Conservation (phyloP, 2,113 vertebrate genomes). For the Periophthalmodon schlosseri region DNA sequence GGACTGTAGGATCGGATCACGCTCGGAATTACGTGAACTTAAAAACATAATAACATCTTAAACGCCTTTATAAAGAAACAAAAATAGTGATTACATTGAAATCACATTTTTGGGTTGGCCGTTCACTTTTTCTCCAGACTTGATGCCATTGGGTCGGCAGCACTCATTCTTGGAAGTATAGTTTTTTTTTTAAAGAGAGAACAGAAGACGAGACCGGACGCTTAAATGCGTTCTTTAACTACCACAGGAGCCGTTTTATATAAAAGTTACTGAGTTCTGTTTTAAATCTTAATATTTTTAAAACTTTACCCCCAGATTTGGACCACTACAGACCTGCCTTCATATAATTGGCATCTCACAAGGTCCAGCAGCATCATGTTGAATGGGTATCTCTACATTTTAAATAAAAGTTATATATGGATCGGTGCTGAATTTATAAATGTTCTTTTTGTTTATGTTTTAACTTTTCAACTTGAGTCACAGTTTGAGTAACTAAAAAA, state of each 20-base stretch:
- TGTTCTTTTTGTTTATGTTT: slow-evolving; percentile 88
- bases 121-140: background rate
- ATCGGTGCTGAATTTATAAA: slow-evolving; percentile 99
- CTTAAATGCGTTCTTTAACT: background rate
- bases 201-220: background rate
- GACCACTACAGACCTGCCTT: slow-evolving; percentile 62
- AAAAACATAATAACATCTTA: too few relatives aligned
- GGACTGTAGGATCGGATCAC: too few relatives aligned
- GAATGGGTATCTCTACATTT: slow-evolving; percentile 99
- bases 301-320: slow-evolving; percentile 66
- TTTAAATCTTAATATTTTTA: slow-evolving; percentile 39
- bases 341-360: slow-evolving; percentile 81
- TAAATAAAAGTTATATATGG: slow-evolving; percentile 99
- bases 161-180: background rate
- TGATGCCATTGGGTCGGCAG: background rate
- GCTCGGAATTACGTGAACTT: too few relatives aligned
- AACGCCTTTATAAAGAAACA: too few relatives aligned
- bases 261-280: background rate
- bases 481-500: slow-evolving; percentile 90
- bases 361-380: slow-evolving; percentile 99
- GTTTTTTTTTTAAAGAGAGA: background rate
- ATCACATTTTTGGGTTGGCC: background rate
- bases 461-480: slow-evolving; percentile 96
- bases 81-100: background rate
- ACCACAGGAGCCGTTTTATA: background rate